phyloP scores from a whole-genome alignment of 1,140 invertebrate genomes.

The Drosophila sp. region DNA sequence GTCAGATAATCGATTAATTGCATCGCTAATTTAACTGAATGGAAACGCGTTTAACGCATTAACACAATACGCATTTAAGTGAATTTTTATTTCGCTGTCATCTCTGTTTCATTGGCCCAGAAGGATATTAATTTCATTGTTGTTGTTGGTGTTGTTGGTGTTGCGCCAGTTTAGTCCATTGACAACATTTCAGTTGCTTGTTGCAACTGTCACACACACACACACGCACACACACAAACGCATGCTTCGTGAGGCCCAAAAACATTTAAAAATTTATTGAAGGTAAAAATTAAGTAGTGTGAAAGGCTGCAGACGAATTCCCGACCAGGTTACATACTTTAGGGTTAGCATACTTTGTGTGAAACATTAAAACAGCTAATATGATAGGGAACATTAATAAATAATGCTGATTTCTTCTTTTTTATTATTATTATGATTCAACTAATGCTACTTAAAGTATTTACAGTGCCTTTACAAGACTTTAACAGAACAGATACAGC shows the following conservation, averaged over 20 bases:
- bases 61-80: constrained; percentile 11
- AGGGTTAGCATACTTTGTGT: too few species aligned
- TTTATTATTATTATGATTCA: too few species aligned
- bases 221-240: constrained; percentile 15
- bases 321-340: too few species aligned
- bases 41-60: constrained; percentile 11
- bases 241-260: constrained; percentile 41
- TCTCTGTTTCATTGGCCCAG: constrained; percentile 21
- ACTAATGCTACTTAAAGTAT: too few species aligned
- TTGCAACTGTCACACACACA: constrained; percentile 22
- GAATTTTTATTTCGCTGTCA: constrained; percentile 18
- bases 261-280: constrained; percentile 68
- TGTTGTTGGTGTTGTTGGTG: constrained; percentile 14
- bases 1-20: constrained; percentile 49
- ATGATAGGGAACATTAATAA: too few species aligned
- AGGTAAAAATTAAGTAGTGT: constrained; percentile 28
- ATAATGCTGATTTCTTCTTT: too few species aligned
- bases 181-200: constrained; percentile 33
- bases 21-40: constrained; percentile 37
- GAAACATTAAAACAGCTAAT: too few species aligned
- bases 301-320: too few species aligned
- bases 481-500: too few species aligned
- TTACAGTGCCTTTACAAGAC: too few species aligned
- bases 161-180: constrained; percentile 8
- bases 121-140: constrained; percentile 11